A percentile compares a stretch with the other conserved stretches of the same genome.
Evolutionary conservation across 2,888 invertebrate genomes (phyloP).

Genomic region (Ormyrus thymus): DNA sequence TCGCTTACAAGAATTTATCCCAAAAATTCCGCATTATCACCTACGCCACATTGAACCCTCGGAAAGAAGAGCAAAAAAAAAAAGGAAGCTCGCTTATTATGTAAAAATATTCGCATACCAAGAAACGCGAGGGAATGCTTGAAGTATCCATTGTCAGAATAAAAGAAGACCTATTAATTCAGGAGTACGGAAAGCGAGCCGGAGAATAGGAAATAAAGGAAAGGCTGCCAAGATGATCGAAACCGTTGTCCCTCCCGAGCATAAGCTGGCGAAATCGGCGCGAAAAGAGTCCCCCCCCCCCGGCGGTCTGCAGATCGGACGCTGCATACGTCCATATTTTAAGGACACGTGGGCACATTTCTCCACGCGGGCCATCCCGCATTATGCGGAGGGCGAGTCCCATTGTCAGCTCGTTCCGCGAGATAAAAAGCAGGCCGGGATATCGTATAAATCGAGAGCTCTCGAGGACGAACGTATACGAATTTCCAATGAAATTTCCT

Average conservation of each 20-base stretch:
- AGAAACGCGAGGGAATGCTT: neutral
- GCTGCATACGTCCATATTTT: neutral
- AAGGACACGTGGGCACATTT: neutral
- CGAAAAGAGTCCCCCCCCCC: too few species aligned
- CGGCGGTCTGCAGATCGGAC: neutral
- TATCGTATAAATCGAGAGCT: too few species aligned
- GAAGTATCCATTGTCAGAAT: neutral
- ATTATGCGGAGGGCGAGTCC: neutral
- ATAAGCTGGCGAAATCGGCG: too few species aligned
- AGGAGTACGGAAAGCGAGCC: too few species aligned
- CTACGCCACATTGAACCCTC: neutral
- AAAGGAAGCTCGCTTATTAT: neutral
- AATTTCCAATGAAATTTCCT: neutral
- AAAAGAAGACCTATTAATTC: slow-evolving; percentile 3
- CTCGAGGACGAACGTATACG: neutral
- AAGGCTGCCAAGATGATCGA: too few species aligned
- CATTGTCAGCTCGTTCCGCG: slow-evolving; percentile 5
- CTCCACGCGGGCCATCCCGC: neutral
- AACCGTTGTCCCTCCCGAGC: too few species aligned
- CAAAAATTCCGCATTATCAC: neutral
- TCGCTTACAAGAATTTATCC: neutral
- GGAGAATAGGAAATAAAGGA: too few species aligned
- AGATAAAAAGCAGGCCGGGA: neutral
- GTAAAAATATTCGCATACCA: neutral
- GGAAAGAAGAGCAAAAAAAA: neutral